These are phyloP conservation scores for Alloscopus bannaensis DNA, from an alignment of 2,888 invertebrate genomes.

Conservation along the genomic window DNA sequence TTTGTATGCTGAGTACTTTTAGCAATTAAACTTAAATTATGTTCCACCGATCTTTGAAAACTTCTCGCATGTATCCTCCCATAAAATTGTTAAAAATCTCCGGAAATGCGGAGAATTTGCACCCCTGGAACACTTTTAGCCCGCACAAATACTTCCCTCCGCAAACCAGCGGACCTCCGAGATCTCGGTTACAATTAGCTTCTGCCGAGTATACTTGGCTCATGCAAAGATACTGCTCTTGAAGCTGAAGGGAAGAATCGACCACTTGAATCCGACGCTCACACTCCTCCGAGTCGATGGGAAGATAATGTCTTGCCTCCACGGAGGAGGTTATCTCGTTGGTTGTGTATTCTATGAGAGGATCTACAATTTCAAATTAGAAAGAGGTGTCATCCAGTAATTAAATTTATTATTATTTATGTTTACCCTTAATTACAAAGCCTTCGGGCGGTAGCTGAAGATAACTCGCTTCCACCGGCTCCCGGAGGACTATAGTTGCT, in stretches of 20 bases:
- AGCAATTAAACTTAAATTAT: too few relatives aligned
- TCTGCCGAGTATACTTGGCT: slow-evolving; percentile 25
- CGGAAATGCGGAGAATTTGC: slow-evolving; percentile 5
- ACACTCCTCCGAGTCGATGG: neutral
- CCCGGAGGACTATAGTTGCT: neutral
- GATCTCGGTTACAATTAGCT: slow-evolving; percentile 18
- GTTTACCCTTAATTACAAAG: neutral
- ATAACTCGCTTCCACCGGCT: neutral
- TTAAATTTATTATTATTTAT: too few relatives aligned
- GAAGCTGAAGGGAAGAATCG: neutral
- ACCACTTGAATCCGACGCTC: neutral
- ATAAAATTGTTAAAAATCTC: slow-evolving; percentile 8
- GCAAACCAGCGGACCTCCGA: slow-evolving; percentile 38
- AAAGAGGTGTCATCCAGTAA: too few relatives aligned
- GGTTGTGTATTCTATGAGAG: neutral
- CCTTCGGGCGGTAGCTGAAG: neutral
- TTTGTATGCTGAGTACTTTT: too few relatives aligned
- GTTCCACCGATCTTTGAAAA: too few relatives aligned
- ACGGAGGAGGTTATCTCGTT: slow-evolving; percentile 1
- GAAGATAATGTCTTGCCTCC: neutral
- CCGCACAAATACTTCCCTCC: slow-evolving; percentile 40
- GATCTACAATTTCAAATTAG: neutral
- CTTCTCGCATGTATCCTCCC: neutral
- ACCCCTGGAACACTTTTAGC: slow-evolving; percentile 6
- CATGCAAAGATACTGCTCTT: neutral